These are phyloP conservation scores for Brachypteracias leptosomus DNA, from an alignment of 2,113 vertebrate species.

Conservation along the genomic window DNA sequence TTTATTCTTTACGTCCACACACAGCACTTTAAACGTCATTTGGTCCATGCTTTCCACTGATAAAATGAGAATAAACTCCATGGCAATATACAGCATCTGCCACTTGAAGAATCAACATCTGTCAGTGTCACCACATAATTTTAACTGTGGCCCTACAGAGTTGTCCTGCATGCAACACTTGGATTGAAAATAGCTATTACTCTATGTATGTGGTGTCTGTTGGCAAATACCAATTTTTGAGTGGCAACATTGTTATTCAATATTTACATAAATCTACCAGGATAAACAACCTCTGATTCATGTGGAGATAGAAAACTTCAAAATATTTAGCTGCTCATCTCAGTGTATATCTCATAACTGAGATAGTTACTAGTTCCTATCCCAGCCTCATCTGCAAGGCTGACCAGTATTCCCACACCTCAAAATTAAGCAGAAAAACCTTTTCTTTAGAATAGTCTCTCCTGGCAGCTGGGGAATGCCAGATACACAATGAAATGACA, in stretches of 20 bases:
- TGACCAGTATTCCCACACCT: neutral
- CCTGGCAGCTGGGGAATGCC: neutral
- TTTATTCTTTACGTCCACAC: neutral
- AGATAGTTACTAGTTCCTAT: neutral
- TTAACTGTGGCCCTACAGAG: neutral
- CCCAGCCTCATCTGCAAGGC: neutral
- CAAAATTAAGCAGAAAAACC: neutral
- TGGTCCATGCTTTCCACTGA: neutral
- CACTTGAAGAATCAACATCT: constrained; percentile 22
- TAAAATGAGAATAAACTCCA: constrained; percentile 21
- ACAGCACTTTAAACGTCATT: neutral
- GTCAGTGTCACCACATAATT: neutral
- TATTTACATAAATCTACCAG: neutral
- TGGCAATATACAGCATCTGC: constrained; percentile 9
- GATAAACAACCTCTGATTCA: constrained; percentile 1
- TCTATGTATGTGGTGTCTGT: neutral
- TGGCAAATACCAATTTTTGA: constrained; percentile 13
- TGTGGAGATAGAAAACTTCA: neutral
- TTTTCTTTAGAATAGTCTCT: neutral
- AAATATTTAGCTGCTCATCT: neutral
- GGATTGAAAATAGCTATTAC: neutral
- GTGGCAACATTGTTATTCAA: neutral
- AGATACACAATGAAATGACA: neutral
- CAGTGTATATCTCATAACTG: neutral
- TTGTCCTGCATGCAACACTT: neutral